Evolutionary conservation across 2,113 vertebrate genomes (phyloP).

Genomic region (Spermophilus dauricus): DNA sequence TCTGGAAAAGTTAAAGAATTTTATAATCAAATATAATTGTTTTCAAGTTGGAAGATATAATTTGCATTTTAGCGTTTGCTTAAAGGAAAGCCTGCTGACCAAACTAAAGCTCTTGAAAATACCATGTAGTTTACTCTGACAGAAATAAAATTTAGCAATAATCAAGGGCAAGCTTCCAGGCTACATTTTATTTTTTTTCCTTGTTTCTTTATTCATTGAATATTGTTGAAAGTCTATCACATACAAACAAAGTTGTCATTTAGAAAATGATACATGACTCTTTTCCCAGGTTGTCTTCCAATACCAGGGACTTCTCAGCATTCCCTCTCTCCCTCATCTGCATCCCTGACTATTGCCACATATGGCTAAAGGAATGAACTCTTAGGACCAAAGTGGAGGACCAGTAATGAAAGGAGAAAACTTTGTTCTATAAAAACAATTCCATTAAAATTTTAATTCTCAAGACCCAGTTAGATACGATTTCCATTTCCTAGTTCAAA

Average conservation of each 20-base stretch:
- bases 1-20: conserved; percentile 15
- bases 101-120: conserved; percentile 4
- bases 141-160: background rate
- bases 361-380: background rate
- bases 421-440: background rate
- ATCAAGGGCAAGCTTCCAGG: background rate
- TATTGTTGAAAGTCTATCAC: background rate
- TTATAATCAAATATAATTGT: background rate
- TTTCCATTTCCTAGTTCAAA: conserved; percentile 6
- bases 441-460: conserved; percentile 6
- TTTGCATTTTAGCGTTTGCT: conserved; percentile 35
- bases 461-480: background rate
- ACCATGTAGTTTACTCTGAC: background rate
- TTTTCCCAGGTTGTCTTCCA: background rate
- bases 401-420: background rate
- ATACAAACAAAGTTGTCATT: background rate
- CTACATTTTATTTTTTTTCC: conserved; percentile 1
- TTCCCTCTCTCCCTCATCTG: too few relatives aligned
- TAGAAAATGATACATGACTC: background rate
- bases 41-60: background rate
- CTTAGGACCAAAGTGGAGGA: background rate
- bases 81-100: background rate
- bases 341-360: background rate
- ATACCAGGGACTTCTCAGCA: too few relatives aligned
- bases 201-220: background rate